A percentile compares a stretch with the other conserved stretches of the same genome.
These are phyloP conservation scores for Thereva nobilitata DNA, from an alignment of 2,888 invertebrate species.

Conservation along the genomic window DNA sequence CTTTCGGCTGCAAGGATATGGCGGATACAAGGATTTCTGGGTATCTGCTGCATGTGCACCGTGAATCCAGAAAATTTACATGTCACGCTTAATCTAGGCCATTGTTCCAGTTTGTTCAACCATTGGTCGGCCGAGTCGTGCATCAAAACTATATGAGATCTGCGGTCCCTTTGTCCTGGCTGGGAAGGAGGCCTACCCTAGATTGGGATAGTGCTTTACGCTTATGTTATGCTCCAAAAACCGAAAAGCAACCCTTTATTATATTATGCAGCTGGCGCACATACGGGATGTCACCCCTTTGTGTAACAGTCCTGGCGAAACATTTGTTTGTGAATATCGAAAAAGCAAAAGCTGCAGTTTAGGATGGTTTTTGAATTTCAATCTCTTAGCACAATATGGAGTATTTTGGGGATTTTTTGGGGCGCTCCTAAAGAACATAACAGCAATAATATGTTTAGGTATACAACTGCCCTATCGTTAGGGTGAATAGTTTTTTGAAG, in stretches of 20 bases:
- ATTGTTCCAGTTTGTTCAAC: slow-evolving; percentile 41
- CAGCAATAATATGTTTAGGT: no score
- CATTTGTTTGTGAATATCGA: slow-evolving; percentile 21
- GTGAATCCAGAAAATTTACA: slow-evolving; percentile 39
- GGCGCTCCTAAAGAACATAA: no score
- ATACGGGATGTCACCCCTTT: slow-evolving; percentile 32
- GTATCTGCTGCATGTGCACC: slow-evolving; percentile 12
- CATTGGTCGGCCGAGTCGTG: slow-evolving; percentile 30
- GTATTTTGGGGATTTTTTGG: no score
- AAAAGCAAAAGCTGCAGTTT: slow-evolving; percentile 27
- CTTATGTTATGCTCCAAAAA: slow-evolving; percentile 14
- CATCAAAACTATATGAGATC: slow-evolving; percentile 33
- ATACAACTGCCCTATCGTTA: no score
- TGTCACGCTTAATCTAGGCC: slow-evolving; percentile 42
- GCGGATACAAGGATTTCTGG: no score
- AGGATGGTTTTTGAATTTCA: slow-evolving; percentile 20
- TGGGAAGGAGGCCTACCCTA: slow-evolving; percentile 1
- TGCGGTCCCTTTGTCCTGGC: slow-evolving; percentile 21
- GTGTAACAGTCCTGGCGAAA: slow-evolving; percentile 19
- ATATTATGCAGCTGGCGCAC: slow-evolving; percentile 34
- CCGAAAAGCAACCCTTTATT: slow-evolving; percentile 32
- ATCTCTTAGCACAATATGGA: no score
- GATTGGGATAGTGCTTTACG: slow-evolving; percentile 3
- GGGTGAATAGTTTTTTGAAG: no score
- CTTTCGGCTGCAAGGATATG: no score